Evolutionary conservation across 2,797 vertebrate genomes (phyloP), one percentile per base, ranked within the genome.

Genomic region (Amazonetta brasiliensis): DNA sequence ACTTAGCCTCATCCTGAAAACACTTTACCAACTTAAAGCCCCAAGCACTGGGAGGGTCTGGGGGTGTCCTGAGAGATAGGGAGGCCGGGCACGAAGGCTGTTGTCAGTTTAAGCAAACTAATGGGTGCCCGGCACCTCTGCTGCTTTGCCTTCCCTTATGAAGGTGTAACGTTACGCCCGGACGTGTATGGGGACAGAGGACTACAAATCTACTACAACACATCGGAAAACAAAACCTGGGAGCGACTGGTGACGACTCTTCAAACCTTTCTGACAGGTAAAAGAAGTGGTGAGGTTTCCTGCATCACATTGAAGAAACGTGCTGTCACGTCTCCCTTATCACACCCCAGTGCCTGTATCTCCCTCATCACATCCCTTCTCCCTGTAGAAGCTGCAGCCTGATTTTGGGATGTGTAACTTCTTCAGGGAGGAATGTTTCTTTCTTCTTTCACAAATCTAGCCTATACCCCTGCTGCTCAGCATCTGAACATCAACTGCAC

Each of bases 141-240:
- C 78, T 91, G 54, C 44, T 87, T 79, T 72, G 20, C 33, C 26
- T 84, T 80, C 28, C 50, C 74, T 55, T 23, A 1, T 17, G 28
- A 90, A 99, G 99, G 99, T 64, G 99, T 99, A 63, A 99, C 99
- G 35, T 97, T 98, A 90, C 98, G 98, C 94, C 99, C 99, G 0
- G 97, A 99, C 17, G 97, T 97, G 2, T 99, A 99, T 0, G 98
- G 98, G 8, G 98, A 98, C 3, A 98, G 98, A 94, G 94, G 96
- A 7, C 54, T 99, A 37, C 98, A 98, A 77, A 98, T 99, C 63
- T 90, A 54, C 92, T 99, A 98, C 97, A 99, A 99, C 2, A 23
- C 94, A 30, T 98, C 98, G 0, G 87, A 99, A 74, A 98, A 98
- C 80, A 76, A 78, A 22, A 98, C 98, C 93, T 99, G 98, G 98